Base-by-base conservation (phyloP, 2,888 invertebrate genomes). In the Slavum lentiscoides region DNA sequence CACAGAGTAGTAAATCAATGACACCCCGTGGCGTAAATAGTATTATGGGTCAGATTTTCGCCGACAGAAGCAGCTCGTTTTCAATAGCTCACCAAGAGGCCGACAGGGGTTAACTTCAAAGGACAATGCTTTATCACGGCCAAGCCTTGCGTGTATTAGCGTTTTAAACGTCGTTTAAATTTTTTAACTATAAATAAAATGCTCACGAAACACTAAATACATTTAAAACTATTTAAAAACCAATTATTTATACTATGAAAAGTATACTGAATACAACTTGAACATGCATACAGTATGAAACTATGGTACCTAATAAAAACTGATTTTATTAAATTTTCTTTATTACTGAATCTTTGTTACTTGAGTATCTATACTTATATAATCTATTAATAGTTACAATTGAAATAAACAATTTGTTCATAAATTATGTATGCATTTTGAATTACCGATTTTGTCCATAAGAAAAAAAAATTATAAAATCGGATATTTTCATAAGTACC, bases 11-110 rank as follows among this genome's bases (percentile, higher is more conserved):
- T 68, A 67, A 76, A 80, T 62, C 69, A 70, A 69, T 55, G 77
- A 80, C 77, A 80, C 77, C 77, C 77, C 62, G 39, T 64, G 70
- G 77, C n/a, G 77, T 70, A 70, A 80, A 80, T 80, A 80, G 69
- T 80, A 70, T 72, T 80, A 23, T 70, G 58, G 77, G 77, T 80
- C 77, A 80, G 58, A 80, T 64, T 80, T 70, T 64, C 43, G 70
- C 77, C 70, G 77, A 70, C 61, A 77, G 76, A 69, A 61, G 76
- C 77, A 70, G 55, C 58, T 64, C 30, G 55, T 72, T 70, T 64
- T 30, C 70, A 70, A 80, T 80, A 80, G 39, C 55, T 64, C 6
- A 61, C 69, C 69, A 37, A 62, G 53, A 70, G n/a, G 2, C 19
- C 55, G 59, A 70, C 23, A 23, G 39, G 15, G 77, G 62, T 80